Percentiles rank a stretch among this genome's conserved stretches.
These are phyloP conservation scores for Cryptus viduatorius DNA, from an alignment of 2,888 invertebrate genomes.

Conservation along the genomic window DNA sequence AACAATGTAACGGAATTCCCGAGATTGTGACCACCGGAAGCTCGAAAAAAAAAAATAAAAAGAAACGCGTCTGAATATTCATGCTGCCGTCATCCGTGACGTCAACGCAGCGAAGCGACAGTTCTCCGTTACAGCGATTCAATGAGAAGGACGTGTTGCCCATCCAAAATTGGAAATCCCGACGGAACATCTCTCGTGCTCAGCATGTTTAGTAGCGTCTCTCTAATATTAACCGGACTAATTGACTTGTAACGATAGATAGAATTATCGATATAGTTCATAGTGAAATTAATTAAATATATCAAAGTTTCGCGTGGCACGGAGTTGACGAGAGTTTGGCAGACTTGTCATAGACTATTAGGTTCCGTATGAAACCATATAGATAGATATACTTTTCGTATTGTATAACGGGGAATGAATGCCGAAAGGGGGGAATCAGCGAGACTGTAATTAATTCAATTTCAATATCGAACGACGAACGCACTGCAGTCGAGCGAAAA, in stretches of 20 bases:
- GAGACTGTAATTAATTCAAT: constrained; percentile 47
- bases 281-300: constrained; percentile 28
- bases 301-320: constrained; percentile 3
- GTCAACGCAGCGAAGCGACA: background rate
- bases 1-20: background rate
- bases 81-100: constrained; percentile 4
- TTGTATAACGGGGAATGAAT: background rate
- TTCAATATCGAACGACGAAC: constrained; percentile 37
- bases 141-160: background rate
- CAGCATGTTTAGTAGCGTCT: background rate
- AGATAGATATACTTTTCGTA: background rate
- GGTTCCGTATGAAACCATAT: background rate
- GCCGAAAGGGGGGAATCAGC: constrained; percentile 27
- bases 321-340: background rate
- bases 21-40: background rate
- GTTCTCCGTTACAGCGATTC: background rate
- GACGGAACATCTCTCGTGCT: background rate
- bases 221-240: constrained; percentile 31
- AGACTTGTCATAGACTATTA: background rate
- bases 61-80: constrained; percentile 16
- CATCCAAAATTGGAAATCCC: background rate
- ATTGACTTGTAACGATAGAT: constrained; percentile 49
- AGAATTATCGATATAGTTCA: constrained; percentile 21
- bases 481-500: constrained; percentile 21
- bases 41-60: background rate